Evolutionary conservation across 2,113 vertebrate genomes (phyloP).

Genomic region (Furnarius figulus): DNA sequence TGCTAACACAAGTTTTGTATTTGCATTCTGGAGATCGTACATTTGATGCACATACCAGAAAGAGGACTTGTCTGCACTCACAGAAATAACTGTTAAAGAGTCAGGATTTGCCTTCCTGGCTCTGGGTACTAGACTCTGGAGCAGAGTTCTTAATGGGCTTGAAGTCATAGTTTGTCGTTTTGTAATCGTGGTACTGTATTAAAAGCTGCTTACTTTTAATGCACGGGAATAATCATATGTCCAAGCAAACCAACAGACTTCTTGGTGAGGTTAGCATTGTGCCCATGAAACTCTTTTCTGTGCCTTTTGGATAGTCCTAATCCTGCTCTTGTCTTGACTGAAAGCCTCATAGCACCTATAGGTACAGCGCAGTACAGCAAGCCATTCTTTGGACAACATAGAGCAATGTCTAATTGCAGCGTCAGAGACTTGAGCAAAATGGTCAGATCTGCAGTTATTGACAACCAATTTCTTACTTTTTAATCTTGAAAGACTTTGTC

Average conservation of each 20-base stretch:
- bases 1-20: neutral
- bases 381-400: neutral
- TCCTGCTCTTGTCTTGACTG: slow-evolving; percentile 59
- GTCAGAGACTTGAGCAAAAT: slow-evolving; percentile 44
- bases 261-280: neutral
- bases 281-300: neutral
- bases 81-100: neutral
- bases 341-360: neutral
- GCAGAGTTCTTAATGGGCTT: neutral
- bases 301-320: neutral
- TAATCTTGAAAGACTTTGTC: slow-evolving; percentile 34
- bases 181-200: neutral
- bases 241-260: neutral
- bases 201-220: neutral
- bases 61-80: neutral
- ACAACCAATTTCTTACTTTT: slow-evolving; percentile 8
- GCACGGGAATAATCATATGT: neutral
- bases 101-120: neutral
- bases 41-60: neutral
- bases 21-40: neutral
- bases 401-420: neutral
- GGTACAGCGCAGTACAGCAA: slow-evolving; percentile 2
- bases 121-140: neutral
- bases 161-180: neutral
- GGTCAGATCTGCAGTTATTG: slow-evolving; percentile 19